Percentiles rank a stretch among this genome's conserved stretches.
These are phyloP conservation scores for Perca flavescens DNA, from an alignment of 2,113 vertebrate species.

Conservation along the genomic window DNA sequence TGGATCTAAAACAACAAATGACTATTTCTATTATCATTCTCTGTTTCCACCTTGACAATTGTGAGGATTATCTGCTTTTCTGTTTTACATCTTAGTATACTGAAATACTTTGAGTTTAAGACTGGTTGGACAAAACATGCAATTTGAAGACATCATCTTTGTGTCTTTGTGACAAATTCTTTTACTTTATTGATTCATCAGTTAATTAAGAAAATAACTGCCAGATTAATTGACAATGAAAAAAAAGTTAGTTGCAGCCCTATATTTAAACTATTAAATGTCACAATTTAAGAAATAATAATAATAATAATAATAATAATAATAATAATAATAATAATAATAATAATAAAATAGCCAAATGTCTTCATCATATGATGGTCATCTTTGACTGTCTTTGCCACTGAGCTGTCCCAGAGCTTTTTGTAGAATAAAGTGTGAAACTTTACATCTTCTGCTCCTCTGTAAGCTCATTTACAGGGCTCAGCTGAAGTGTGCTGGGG, in stretches of 20 bases:
- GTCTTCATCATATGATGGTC: not conserved
- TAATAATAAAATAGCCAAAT: not conserved
- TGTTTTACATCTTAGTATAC: no score
- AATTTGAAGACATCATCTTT: not conserved
- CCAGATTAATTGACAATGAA: not conserved
- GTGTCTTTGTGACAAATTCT: not conserved
- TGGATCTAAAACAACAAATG: not conserved
- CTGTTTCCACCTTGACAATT: not conserved
- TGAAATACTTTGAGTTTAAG: not conserved
- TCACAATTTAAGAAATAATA: not conserved
- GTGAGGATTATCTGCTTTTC: not conserved
- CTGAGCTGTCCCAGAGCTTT: constrained; percentile 52
- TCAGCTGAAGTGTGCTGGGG: constrained; percentile 83
- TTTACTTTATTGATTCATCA: not conserved
- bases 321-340: not conserved
- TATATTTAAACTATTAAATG: not conserved
- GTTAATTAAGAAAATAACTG: not conserved
- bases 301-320: not conserved
- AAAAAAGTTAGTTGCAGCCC: not conserved
- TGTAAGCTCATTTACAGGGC: constrained; percentile 83
- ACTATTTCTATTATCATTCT: not conserved
- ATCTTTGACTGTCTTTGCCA: constrained; percentile 28
- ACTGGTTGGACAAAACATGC: not conserved
- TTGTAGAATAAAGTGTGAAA: constrained; percentile 72
- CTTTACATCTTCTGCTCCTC: constrained; percentile 73